Base-by-base conservation (phyloP, 2,797 vertebrate genomes). In the Crocodylus rhombifer region DNA sequence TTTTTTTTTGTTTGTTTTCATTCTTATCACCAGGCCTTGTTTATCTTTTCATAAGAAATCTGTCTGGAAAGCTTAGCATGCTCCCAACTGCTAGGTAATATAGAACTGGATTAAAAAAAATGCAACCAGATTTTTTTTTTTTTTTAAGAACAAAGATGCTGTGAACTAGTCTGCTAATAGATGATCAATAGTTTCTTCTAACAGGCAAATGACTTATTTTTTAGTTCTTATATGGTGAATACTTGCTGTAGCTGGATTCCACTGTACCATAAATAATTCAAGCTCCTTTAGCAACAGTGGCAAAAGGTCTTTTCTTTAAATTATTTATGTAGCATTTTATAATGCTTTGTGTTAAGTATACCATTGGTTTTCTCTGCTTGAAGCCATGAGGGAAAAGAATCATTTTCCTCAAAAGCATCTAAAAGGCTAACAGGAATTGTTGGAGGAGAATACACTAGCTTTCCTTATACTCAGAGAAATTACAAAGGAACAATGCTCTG, bases 251-350 rank as follows among this genome's bases (percentile, higher is more conserved):
- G 87, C 91, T 60, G 62, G 82, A 80, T 96, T 95, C 84, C 91
- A 85, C 91, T 61, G 83, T 2, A 57, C n/a, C 92, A 93, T 98
- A 76, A 98, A 98, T 98, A 98, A 98, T 98, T 98, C 92, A 98
- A 57, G 86, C 75, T 90, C 92, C 80, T 93, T 90, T 95, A 93
- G 97, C 97, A 91, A 95, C 95, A 36, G 80, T 86, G 92, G 97
- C 97, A 97, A 97, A 95, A 98, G 97, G 98, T 97, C 98, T 93
- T 95, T 95, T 92, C 95, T 90, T 97, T 99, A 86, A 99, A 99
- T 99, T 98, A 99, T 99, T 98, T 77, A 99, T 98, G 95, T 30
- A 28, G 57, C 94, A 93, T 96, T 95, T 97, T 95, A 96, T 93
- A 95, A 95, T 96, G 97, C 98, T 97, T 96, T 96, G 97, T 97